Base-by-base conservation (phyloP, 2,888 invertebrate species). In the Noctua janthina region DNA sequence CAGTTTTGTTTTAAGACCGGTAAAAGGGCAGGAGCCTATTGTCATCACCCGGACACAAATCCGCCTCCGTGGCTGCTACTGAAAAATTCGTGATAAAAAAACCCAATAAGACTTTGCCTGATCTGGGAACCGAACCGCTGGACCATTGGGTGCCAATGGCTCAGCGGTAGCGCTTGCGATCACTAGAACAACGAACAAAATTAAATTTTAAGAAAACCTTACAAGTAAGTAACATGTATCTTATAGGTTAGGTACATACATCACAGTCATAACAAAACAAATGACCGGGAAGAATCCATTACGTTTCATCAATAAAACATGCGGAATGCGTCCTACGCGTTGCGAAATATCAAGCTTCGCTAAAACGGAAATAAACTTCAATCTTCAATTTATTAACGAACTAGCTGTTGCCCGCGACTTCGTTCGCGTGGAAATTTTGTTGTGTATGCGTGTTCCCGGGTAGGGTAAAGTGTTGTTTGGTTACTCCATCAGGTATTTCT, bases 201-300 rank as follows among this genome's bases (percentile, higher is more conserved):
- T n/a, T 11, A 67, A 43, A 67, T 6, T 5, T 7, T 17, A 68
- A 43, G 20, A 73, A 29, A 29, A 56, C n/a, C 39, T 54, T 43
- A 56, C 23, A 56, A 46, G 51, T 43, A 51, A 75, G 17, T 29
- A 29, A 51, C 39, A 51, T 39, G 39, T 20, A 54, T 46, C 46
- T 11, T 46, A n/a, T 43, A 71, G 39, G 29, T 29, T 51, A 74
- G 23, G 67, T 66, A 39, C 11, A 43, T 76, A 35, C 43, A 20
- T 66, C 29, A 17, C n/a, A 15, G 64, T 23, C 35, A 78, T 54
- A 78, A 76, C 51, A 78, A 76, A 76, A 66, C 66, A 17, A 78
- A 78, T 76, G 66, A 6, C 43, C 23, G n/a, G 35, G 54, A 78
- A 78, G 64, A 56, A 78, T 46, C 77, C 77, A 46, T 66, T 78